These are phyloP conservation scores for Andrena flavipes DNA, from an alignment of 2,888 invertebrate genomes.

Conservation along the genomic window DNA sequence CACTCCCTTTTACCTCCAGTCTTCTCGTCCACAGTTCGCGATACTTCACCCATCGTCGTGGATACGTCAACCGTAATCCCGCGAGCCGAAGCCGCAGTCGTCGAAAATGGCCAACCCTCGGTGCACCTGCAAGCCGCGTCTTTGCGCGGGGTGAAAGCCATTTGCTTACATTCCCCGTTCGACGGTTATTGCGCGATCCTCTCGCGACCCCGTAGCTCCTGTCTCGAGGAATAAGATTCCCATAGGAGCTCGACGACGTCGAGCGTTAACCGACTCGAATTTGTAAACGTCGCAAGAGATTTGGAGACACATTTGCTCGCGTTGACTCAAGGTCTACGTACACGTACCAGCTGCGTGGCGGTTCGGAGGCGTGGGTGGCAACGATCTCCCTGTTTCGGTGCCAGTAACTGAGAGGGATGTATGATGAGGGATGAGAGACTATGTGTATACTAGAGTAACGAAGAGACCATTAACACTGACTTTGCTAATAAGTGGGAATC, in stretches of 20 bases:
- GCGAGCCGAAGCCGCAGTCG: conserved; percentile 11
- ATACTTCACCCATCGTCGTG: conserved; percentile 15
- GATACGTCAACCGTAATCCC: conserved; percentile 40
- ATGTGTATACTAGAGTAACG: too few relatives aligned
- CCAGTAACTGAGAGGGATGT: too few relatives aligned
- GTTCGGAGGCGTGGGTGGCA: too few relatives aligned
- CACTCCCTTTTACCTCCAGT: neutral
- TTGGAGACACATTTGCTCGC: neutral
- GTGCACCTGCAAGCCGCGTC: conserved; percentile 21
- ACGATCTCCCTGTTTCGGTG: too few relatives aligned
- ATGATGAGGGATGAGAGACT: too few relatives aligned
- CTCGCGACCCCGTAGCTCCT: conserved; percentile 9
- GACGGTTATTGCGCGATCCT: conserved; percentile 22
- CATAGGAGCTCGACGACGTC: neutral
- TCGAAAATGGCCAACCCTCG: conserved; percentile 7
- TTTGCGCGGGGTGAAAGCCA: conserved; percentile 7
- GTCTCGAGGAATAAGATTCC: neutral
- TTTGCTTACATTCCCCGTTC: conserved; percentile 20
- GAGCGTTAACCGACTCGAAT: neutral
- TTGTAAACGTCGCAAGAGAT: neutral
- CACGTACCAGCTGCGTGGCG: too few relatives aligned
- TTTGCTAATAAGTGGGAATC: too few relatives aligned
- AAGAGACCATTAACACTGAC: too few relatives aligned
- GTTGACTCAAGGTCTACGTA: too few relatives aligned
- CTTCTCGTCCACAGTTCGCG: conserved; percentile 20